phyloP scores from a whole-genome alignment of 2,113 vertebrate genomes.

The Eleginops maclovinus region DNA sequence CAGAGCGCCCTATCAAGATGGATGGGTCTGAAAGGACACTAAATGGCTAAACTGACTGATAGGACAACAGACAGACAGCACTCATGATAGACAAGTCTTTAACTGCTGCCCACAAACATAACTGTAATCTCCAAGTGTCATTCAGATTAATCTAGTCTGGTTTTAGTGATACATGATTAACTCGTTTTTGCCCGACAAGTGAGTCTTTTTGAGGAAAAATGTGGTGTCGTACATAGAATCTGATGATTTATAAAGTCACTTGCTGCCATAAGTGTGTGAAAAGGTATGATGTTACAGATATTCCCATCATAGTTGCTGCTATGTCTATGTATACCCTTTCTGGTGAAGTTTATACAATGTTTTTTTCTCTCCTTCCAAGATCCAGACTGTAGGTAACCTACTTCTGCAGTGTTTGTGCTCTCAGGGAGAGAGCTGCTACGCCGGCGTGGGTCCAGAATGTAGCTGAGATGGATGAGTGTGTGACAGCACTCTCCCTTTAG shows the following conservation, averaged over 20 bases:
- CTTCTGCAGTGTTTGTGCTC: conserved; percentile 68
- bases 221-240: conserved; percentile 6
- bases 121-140: conserved; percentile 31
- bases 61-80: conserved; percentile 66
- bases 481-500: conserved; percentile 82
- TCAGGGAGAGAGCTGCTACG: conserved; percentile 60
- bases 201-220: conserved; percentile 19
- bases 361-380: conserved; percentile 30
- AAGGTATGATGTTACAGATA: conserved; percentile 36
- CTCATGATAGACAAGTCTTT: conserved; percentile 59
- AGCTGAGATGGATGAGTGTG: conserved; percentile 80
- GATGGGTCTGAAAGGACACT: conserved; percentile 69
- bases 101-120: conserved; percentile 29
- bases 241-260: conserved; percentile 36
- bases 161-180: conserved; percentile 2
- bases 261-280: conserved; percentile 16
- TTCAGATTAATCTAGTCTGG: conserved; percentile 11
- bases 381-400: conserved; percentile 68
- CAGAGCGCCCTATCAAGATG: conserved; percentile 76
- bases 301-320: conserved; percentile 41
- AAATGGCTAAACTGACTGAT: conserved; percentile 69
- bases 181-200: not conserved
- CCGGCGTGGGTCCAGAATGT: conserved; percentile 58
- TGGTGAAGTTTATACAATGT: conserved; percentile 59
- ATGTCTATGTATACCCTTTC: conserved; percentile 45